Base-by-base conservation (phyloP, 1,140 invertebrate genomes). In the Octopus sinensis region DNA sequence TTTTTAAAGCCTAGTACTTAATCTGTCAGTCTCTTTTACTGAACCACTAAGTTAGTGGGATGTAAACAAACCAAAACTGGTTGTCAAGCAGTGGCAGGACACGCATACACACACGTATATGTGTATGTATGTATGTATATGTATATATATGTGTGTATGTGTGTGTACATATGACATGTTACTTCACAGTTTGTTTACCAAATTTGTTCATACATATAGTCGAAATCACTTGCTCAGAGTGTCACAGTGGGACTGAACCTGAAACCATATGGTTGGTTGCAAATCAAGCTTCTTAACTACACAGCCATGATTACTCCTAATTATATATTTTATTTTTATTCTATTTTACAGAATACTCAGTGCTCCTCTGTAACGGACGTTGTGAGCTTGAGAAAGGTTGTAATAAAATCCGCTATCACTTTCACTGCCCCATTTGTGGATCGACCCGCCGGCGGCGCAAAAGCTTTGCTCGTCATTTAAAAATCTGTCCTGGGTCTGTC, bases 381-480 rank as follows among this genome's bases (percentile, higher is more conserved):
- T 84, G 83, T 82, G 76, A 77, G 43, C 77, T 81, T 6, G 76
- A 79, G 13, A 77, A 80, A 43, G 76, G 81, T 10, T 78, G n/a
- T 53, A 53, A 53, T 17, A 84, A 84, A 56, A 73, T 78, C 23
- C 81, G 81, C n/a, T 84, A 80, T 53, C 82, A 83, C 71, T 83
- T 79, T 71, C 82, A 83, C 54, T 83, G 82, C 68, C 82, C 82
- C 13, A 71, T 81, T 23, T 83, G 82, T 79, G 82, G 82, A 17
- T 68, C 54, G 62, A 83, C 82, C 5, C 54, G 82, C 9, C 77
- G 80, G 51, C 77, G 80, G n/a, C 54, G 76, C 5, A 68, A 79
- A 23, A 78, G 62, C 5, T 79, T 83, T 17, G 43, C 56, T 12
- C 76, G 43, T 6, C 82, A 83, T 78, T 52, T 83, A 43, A n/a